These are phyloP conservation scores for Andrena minutula DNA, from an alignment of 2,888 invertebrate species.

Conservation along the genomic window DNA sequence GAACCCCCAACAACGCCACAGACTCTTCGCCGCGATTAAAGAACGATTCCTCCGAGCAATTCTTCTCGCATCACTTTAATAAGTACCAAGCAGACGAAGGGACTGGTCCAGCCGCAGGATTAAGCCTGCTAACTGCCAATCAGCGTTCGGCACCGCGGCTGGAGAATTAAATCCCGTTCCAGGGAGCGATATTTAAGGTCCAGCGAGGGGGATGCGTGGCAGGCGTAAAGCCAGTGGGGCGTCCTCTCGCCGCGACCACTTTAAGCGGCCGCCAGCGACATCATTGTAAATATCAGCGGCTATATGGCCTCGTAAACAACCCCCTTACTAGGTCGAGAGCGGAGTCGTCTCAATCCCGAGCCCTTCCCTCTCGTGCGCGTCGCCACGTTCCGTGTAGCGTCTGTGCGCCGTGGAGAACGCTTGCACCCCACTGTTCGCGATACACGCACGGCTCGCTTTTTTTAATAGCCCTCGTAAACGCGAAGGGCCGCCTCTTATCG, in stretches of 20 bases:
- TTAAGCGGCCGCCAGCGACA: constrained; percentile 77
- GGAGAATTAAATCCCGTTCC: constrained; percentile 75
- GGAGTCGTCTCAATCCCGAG: constrained; percentile 68
- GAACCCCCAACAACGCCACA: too few relatives aligned
- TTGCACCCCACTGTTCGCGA: constrained; percentile 62
- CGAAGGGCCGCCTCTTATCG: constrained; percentile 43
- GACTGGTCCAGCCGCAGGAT: neutral
- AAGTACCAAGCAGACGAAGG: too few relatives aligned
- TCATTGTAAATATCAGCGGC: constrained; percentile 83
- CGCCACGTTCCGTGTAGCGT: constrained; percentile 25
- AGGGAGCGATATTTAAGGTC: constrained; percentile 77
- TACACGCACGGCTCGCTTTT: constrained; percentile 22
- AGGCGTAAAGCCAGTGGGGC: constrained; percentile 83
- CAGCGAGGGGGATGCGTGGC: constrained; percentile 77
- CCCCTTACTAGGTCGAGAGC: constrained; percentile 73
- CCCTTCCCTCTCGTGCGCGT: constrained; percentile 43
- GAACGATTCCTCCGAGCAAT: constrained; percentile 7
- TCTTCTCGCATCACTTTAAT: neutral
- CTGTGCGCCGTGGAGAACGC: constrained; percentile 1
- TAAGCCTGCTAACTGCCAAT: constrained; percentile 20
- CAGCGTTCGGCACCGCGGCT: constrained; percentile 9
- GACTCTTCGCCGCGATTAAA: neutral
- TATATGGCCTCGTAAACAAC: constrained; percentile 83
- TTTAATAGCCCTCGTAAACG: constrained; percentile 55
- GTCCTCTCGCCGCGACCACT: constrained; percentile 77